Conservation (phyloP, 2,113 vertebrate genomes). For the Pica pica region DNA sequence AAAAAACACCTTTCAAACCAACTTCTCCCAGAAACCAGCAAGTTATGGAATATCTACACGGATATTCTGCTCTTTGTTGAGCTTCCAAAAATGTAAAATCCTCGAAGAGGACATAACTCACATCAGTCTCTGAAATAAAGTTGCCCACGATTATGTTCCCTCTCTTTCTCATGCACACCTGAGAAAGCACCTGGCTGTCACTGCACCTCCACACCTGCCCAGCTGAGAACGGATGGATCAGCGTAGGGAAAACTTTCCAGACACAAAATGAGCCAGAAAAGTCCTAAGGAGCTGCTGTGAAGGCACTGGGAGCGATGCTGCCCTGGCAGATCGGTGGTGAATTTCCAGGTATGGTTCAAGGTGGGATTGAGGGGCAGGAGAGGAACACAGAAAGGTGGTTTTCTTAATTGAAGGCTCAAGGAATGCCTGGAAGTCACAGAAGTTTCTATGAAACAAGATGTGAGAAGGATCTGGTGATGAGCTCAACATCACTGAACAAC, state of each 20-base stretch:
- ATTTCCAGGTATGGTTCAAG: background rate
- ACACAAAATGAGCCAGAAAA: background rate
- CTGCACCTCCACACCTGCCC: background rate
- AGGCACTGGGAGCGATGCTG: rapidly evolving
- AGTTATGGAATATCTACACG: background rate
- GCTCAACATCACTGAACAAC: background rate
- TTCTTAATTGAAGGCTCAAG: rapidly evolving
- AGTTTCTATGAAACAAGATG: background rate
- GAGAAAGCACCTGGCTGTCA: background rate
- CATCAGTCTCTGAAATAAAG: background rate
- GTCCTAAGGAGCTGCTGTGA: background rate
- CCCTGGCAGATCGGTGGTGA: background rate
- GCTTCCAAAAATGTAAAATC: background rate
- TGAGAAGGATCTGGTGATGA: background rate
- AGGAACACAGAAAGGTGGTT: rapidly evolving
- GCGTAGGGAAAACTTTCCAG: background rate
- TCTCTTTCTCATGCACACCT: background rate
- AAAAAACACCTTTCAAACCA: background rate
- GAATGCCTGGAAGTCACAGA: background rate
- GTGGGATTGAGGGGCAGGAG: background rate
- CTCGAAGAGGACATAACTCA: background rate
- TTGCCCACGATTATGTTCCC: rapidly evolving
- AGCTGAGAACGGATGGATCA: background rate
- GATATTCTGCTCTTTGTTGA: background rate
- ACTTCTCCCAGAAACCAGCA: background rate